Evolutionary conservation across 2,113 vertebrate genomes (phyloP).

Genomic region (Dasyurus viverrinus): DNA sequence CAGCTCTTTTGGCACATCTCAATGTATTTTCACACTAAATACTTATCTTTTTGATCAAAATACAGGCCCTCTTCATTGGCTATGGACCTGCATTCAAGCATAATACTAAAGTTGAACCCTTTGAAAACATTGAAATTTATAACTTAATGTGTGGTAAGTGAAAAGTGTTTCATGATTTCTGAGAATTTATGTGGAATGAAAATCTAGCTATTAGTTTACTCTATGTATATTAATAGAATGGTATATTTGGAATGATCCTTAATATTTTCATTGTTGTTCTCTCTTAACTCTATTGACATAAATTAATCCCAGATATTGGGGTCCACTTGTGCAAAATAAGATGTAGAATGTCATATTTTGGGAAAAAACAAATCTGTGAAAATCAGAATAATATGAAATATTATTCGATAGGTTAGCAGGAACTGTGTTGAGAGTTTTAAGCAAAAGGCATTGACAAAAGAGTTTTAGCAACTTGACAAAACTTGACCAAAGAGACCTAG

Average conservation of each 20-base stretch:
- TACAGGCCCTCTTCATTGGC: conserved; percentile 94
- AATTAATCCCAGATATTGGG: not conserved
- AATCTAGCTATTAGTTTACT: not conserved
- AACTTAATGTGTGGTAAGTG: conserved; percentile 98
- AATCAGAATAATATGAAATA: not conserved
- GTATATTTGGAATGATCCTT: not conserved
- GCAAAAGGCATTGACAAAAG: no score
- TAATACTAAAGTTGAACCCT: conserved; percentile 88
- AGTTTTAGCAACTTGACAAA: no score
- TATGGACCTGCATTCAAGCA: conserved; percentile 93
- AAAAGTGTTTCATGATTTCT: not conserved
- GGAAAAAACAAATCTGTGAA: not conserved
- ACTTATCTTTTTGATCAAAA: conserved; percentile 61
- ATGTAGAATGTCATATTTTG: not conserved
- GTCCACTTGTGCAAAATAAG: not conserved
- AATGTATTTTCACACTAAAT: not conserved
- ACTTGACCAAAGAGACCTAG: not conserved
- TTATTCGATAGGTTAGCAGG: not conserved
- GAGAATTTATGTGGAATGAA: not conserved
- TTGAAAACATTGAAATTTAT: conserved; percentile 98
- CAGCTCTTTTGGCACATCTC: not conserved
- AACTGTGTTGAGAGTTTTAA: not conserved
- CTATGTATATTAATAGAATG: not conserved
- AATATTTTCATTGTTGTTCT: not conserved
- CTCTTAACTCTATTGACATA: not conserved